These are phyloP conservation scores for Perizoma affinitatum DNA, from an alignment of 2,888 invertebrate species.

Conservation along the genomic window DNA sequence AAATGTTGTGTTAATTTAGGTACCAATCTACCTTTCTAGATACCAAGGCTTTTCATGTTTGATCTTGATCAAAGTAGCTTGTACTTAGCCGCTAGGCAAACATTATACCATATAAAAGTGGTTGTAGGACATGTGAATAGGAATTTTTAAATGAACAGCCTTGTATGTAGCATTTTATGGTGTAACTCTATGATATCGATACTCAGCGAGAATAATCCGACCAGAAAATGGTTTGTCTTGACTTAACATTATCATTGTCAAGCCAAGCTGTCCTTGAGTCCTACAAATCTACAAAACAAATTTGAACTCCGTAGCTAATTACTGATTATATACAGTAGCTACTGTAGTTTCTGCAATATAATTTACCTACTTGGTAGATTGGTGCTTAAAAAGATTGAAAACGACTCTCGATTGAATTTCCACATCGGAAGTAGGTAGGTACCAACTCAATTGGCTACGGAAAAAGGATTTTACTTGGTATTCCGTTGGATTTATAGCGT, in stretches of 20 bases:
- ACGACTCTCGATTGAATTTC: constrained; percentile 24
- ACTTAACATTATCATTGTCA: too few relatives aligned
- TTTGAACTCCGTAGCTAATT: constrained; percentile 18
- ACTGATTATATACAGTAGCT: constrained; percentile 20
- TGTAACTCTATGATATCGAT: too few relatives aligned
- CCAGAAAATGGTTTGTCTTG: too few relatives aligned
- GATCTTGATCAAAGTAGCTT: not conserved
- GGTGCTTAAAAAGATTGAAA: constrained; percentile 11
- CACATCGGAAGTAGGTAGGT: constrained; percentile 22
- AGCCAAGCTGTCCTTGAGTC: constrained; percentile 19
- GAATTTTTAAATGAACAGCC: constrained; percentile 3
- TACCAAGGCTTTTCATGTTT: not conserved
- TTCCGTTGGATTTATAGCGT: constrained; percentile 10
- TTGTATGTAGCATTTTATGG: too few relatives aligned
- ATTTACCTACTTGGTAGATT: constrained; percentile 3
- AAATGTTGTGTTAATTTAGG: too few relatives aligned
- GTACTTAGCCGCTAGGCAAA: not conserved
- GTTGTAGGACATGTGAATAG: not conserved
- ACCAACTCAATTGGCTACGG: constrained; percentile 15
- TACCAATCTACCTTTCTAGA: not conserved
- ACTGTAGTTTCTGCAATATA: constrained; percentile 2
- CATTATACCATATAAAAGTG: not conserved
- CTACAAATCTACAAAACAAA: constrained; percentile 18
- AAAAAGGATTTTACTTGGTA: constrained; percentile 18
- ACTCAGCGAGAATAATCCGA: too few relatives aligned